Evolutionary conservation across 1,140 invertebrate genomes (phyloP).

Genomic region (Rhopalosiphum maidis): DNA sequence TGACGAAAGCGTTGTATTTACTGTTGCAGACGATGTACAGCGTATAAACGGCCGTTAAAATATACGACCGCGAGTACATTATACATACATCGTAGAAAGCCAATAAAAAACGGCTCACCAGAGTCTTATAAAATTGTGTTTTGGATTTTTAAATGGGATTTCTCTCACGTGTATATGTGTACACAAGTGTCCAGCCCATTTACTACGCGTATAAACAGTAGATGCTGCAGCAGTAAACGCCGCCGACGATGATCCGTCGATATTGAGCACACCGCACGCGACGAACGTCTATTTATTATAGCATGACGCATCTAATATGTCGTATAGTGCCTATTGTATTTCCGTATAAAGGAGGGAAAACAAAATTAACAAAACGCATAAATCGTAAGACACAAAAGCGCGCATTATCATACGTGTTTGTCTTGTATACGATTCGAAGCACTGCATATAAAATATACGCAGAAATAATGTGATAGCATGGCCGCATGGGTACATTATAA

Average conservation of each 20-base stretch:
- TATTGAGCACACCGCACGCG: neutral
- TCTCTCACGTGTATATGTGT: neutral
- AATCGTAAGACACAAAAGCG: neutral
- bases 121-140: neutral
- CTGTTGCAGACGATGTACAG: neutral
- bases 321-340: neutral
- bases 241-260: neutral
- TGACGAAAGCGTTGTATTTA: neutral
- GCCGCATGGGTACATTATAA: neutral
- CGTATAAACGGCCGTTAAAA: neutral
- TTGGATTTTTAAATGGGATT: neutral
- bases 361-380: slow-evolving; percentile 4
- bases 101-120: neutral
- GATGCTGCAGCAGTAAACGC: neutral
- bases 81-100: neutral
- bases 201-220: neutral
- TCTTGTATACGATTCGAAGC: neutral
- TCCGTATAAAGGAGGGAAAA: neutral
- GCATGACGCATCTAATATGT: neutral
- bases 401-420: neutral
- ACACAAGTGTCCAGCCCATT: neutral
- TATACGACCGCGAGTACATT: neutral
- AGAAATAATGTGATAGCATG: neutral
- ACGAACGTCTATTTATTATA: neutral
- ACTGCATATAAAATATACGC: neutral